These are phyloP conservation scores for human (Homo sapiens) DNA, from an alignment of 2,113 vertebrate genomes.

Conservation along the genomic window DNA sequence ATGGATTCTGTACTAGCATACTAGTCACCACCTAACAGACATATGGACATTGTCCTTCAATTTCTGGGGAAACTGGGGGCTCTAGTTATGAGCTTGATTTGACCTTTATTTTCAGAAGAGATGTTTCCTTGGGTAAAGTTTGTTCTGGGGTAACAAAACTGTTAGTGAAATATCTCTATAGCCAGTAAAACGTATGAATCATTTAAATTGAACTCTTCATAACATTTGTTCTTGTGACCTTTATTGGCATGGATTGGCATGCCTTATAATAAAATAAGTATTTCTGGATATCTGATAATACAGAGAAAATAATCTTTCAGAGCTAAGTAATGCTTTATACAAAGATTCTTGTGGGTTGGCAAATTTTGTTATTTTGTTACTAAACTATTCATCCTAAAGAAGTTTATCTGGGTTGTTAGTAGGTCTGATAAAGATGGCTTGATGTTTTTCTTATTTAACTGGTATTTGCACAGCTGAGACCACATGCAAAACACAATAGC, in stretches of 20 bases:
- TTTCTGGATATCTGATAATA: conserved; percentile 19
- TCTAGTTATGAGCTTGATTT: conserved; percentile 29
- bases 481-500: neutral
- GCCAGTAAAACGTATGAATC: neutral
- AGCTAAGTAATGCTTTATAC: neutral
- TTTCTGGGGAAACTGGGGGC: neutral
- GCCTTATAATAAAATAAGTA: neutral
- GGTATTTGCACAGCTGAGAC: conserved; percentile 15
- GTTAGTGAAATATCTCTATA: neutral
- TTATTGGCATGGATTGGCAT: neutral
- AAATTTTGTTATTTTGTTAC: conserved; percentile 3
- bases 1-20: conserved; percentile 45
- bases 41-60: neutral
- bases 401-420: neutral
- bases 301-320: neutral
- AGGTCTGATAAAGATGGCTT: conserved; percentile 13
- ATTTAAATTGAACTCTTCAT: neutral
- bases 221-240: neutral
- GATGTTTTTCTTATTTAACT: conserved; percentile 32
- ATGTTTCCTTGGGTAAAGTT: neutral
- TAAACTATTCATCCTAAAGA: neutral
- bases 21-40: conserved; percentile 37
- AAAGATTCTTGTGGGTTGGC: neutral
- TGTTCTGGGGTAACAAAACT: neutral
- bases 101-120: conserved; percentile 6